Evolutionary conservation across 2,888 invertebrate species (phyloP).

Genomic region (Papilio protenor): DNA sequence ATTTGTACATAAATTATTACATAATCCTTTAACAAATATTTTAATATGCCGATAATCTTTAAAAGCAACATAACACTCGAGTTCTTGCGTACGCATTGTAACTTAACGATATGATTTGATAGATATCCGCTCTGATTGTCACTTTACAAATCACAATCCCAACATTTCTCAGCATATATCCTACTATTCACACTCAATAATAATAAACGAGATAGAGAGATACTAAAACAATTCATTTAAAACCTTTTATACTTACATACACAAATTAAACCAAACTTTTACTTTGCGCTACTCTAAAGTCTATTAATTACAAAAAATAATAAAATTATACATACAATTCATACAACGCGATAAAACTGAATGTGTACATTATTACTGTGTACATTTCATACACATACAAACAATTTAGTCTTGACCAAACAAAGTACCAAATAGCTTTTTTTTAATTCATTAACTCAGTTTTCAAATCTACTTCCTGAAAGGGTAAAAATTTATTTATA

Average conservation of each 20-base stretch:
- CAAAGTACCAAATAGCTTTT: not conserved
- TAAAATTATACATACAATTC: slow-evolving; percentile 28
- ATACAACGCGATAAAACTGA: slow-evolving; percentile 15
- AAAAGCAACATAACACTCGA: not conserved
- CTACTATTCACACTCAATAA: not conserved
- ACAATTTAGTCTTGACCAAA: not conserved
- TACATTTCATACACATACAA: not conserved
- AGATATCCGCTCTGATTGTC: not conserved
- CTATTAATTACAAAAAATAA: slow-evolving; percentile 35
- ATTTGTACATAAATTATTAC: not conserved
- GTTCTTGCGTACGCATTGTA: not conserved
- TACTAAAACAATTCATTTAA: slow-evolving; percentile 22
- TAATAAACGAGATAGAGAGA: slow-evolving; percentile 31
- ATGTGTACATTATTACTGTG: not conserved
- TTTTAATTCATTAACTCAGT: not conserved
- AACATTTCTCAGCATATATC: not conserved
- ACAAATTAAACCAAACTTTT: slow-evolving; percentile 26
- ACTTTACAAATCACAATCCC: not conserved
- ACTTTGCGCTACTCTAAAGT: slow-evolving; percentile 7
- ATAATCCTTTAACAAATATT: not conserved
- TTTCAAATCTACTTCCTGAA: not conserved
- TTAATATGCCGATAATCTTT: not conserved
- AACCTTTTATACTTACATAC: slow-evolving; percentile 10
- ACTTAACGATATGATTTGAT: not conserved
- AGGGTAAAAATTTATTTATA: not conserved